phyloP scores from a whole-genome alignment of 2,113 vertebrate genomes.

The Stictonetta naevosa region DNA sequence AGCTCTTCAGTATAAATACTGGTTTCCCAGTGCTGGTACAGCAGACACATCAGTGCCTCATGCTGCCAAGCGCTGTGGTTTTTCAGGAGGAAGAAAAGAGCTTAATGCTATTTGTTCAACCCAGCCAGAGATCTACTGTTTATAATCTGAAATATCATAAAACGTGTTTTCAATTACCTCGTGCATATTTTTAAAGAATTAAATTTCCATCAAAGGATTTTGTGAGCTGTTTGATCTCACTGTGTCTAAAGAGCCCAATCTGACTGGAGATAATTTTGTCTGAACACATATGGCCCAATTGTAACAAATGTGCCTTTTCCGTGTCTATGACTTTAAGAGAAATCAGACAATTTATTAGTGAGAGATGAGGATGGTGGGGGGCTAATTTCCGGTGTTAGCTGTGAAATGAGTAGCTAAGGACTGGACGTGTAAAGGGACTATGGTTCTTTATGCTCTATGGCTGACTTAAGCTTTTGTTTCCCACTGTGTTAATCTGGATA shows the following conservation, averaged over 20 bases:
- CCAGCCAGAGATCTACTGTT: constrained; percentile 59
- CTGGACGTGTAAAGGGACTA: neutral
- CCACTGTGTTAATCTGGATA: neutral
- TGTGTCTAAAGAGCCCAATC: constrained; percentile 60
- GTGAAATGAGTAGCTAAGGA: neutral
- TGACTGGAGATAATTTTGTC: constrained; percentile 51
- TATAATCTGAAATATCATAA: constrained; percentile 65
- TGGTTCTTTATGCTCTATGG: neutral
- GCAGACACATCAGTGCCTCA: neutral
- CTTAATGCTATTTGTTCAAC: constrained; percentile 63
- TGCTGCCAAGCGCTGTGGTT: constrained; percentile 40
- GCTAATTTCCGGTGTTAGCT: constrained; percentile 8
- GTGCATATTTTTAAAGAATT: constrained; percentile 77
- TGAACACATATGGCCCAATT: neutral
- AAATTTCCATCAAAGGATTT: constrained; percentile 77
- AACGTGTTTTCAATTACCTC: constrained; percentile 76
- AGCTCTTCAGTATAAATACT: neutral
- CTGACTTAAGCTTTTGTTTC: neutral
- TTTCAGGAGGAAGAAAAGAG: constrained; percentile 57
- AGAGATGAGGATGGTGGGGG: neutral
- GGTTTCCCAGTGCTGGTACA: neutral
- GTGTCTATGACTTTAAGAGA: constrained; percentile 14
- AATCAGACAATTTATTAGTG: neutral
- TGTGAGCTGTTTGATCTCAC: constrained; percentile 69
- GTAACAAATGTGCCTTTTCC: constrained; percentile 35